These are phyloP conservation scores for Synanthedon formicaeformis DNA, from an alignment of 2,888 invertebrate genomes.

Conservation along the genomic window DNA sequence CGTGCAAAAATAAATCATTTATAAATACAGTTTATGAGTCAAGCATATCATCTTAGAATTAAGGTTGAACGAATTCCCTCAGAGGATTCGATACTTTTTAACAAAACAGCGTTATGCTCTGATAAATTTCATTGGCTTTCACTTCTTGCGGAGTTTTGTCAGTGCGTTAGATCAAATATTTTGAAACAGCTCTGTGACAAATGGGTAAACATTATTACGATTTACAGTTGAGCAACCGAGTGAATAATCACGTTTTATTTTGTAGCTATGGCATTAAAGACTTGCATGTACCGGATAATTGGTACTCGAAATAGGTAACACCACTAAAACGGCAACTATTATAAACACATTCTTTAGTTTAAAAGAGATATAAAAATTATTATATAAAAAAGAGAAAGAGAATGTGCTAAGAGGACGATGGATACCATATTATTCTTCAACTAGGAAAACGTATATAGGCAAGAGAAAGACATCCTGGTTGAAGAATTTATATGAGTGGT, in stretches of 20 bases:
- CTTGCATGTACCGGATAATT: no score
- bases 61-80: constrained; percentile 15
- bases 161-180: constrained; percentile 2
- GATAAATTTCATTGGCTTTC: constrained; percentile 51
- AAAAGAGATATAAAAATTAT: no score
- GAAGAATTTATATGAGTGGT: no score
- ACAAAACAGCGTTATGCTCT: constrained; percentile 40
- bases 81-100: constrained; percentile 20
- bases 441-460: no score
- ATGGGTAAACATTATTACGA: neutral
- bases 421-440: no score
- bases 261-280: no score
- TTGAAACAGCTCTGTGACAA: neutral
- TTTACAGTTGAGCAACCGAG: neutral
- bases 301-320: no score
- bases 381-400: no score
- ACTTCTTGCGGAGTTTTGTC: constrained; percentile 26
- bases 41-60: constrained; percentile 7
- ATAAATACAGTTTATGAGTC: constrained; percentile 19
- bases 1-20: constrained; percentile 43
- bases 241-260: neutral
- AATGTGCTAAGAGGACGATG: no score
- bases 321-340: no score
- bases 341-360: no score
- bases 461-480: no score